Percentiles rank a stretch among this genome's conserved stretches.
Conservation (phyloP, 2,888 invertebrate species). For the Clanis bilineata region DNA sequence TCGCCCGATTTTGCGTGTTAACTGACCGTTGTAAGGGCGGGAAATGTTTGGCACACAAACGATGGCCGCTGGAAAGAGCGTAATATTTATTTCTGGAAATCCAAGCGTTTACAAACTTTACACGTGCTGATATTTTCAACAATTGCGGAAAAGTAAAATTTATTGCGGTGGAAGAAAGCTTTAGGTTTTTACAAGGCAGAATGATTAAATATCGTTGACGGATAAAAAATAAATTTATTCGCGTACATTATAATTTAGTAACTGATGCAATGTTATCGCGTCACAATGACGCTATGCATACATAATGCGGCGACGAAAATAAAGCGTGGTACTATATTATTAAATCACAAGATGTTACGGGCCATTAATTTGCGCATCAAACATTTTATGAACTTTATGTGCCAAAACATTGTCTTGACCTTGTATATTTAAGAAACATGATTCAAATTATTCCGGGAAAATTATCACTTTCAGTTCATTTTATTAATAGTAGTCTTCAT, state of each 20-base stretch:
- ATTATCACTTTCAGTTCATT: background rate
- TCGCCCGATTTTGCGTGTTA: slow-evolving; percentile 49
- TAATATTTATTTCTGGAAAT: slow-evolving; percentile 79
- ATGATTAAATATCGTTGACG: background rate
- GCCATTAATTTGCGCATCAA: slow-evolving; percentile 2
- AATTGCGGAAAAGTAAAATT: background rate
- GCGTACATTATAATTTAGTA: background rate
- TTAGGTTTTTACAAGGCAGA: background rate
- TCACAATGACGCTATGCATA: slow-evolving; percentile 9
- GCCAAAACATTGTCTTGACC: slow-evolving; percentile 21
- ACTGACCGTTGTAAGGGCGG: slow-evolving; percentile 59
- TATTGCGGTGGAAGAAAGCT: background rate
- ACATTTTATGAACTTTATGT: slow-evolving; percentile 31
- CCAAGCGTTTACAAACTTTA: slow-evolving; percentile 57
- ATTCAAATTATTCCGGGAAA: background rate
- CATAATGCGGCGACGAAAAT: background rate
- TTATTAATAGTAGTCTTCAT: background rate
- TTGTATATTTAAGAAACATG: background rate
- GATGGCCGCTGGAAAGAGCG: slow-evolving; percentile 63
- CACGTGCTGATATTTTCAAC: slow-evolving; percentile 36
- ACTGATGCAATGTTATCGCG: slow-evolving; percentile 5
- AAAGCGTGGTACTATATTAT: slow-evolving; percentile 6
- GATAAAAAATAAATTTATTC: background rate
- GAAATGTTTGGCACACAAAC: slow-evolving; percentile 64
- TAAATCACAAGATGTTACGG: slow-evolving; percentile 5